A percentile compares a stretch with the other conserved stretches of the same genome.
Evolutionary conservation across 23 tunicate species (phyloP).

Genomic region (Halocynthia roretzi): DNA sequence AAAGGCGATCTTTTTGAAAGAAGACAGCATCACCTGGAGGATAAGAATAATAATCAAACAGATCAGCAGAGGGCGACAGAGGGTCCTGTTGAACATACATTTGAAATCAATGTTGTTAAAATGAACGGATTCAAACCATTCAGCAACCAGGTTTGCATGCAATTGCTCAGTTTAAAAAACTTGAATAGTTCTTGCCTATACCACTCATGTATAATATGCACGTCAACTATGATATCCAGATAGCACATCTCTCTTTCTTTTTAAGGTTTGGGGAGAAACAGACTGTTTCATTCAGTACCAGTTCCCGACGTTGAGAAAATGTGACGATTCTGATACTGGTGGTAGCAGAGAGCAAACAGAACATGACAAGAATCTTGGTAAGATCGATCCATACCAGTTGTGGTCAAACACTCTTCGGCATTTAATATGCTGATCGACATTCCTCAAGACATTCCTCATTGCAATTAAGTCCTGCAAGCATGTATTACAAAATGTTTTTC

Average conservation of each 20-base stretch:
- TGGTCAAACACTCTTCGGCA: too few species aligned
- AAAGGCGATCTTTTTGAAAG: slow-evolving; percentile 6
- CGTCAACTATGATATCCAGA: not conserved
- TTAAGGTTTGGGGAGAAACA: slow-evolving; percentile 76
- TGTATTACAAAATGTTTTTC: too few species aligned
- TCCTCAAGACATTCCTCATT: too few species aligned
- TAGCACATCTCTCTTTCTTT: not conserved
- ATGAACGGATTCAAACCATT: slow-evolving; percentile 52
- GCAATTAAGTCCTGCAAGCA: too few species aligned
- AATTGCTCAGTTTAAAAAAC: not conserved
- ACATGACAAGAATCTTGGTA: too few species aligned
- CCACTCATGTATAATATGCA: not conserved
- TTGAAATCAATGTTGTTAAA: slow-evolving; percentile 41
- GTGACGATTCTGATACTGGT: not conserved
- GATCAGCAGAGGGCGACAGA: not conserved
- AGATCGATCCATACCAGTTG: too few species aligned
- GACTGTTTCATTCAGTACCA: slow-evolving; percentile 82
- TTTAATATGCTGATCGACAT: too few species aligned
- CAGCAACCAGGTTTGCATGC: slow-evolving; percentile 31
- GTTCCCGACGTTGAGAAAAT: slow-evolving; percentile 41
- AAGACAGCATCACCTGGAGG: slow-evolving; percentile 38
- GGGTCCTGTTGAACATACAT: slow-evolving; percentile 31
- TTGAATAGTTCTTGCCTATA: too few species aligned
- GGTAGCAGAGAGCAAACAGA: not conserved
- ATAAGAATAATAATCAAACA: not conserved